Evolutionary conservation across 2,797 vertebrate species (phyloP).

Genomic region (Ibycter americanus): DNA sequence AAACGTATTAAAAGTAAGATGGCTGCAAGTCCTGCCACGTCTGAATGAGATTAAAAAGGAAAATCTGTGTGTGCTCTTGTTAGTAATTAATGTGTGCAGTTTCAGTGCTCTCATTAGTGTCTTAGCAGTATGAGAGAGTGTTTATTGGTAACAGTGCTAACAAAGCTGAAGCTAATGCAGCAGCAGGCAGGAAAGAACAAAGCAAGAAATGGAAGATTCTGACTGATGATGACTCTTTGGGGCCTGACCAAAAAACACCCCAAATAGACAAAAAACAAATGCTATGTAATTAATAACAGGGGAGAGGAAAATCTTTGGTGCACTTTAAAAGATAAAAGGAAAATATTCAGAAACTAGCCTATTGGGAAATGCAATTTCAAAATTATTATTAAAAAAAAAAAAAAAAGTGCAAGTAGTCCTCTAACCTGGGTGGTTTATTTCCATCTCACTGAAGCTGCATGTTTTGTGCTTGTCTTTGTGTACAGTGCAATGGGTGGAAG

Average conservation of each 20-base stretch:
- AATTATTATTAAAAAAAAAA: not conserved
- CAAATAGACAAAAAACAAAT: not conserved
- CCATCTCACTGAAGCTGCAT: not conserved
- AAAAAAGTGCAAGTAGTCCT: not conserved
- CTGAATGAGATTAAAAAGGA: not conserved
- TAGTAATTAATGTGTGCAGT: not conserved
- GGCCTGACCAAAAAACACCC: not conserved
- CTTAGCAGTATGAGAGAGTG: not conserved
- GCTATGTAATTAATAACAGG: rapidly evolving
- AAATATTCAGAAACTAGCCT: not conserved
- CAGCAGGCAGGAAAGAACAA: not conserved
- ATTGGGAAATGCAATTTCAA: not conserved
- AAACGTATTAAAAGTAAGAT: not conserved
- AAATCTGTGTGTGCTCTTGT: not conserved
- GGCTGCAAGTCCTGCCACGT: not conserved
- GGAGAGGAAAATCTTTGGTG: not conserved
- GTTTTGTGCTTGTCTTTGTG: not conserved
- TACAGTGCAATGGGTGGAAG: not conserved
- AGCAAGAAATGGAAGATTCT: not conserved
- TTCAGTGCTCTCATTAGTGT: not conserved
- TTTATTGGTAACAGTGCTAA: not conserved
- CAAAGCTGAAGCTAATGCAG: not conserved
- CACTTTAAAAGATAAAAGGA: not conserved
- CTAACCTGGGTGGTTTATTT: not conserved
- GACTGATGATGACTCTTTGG: not conserved